Evolutionary conservation across 1,140 invertebrate genomes (phyloP).

Genomic region (Zaprionus ornatus): DNA sequence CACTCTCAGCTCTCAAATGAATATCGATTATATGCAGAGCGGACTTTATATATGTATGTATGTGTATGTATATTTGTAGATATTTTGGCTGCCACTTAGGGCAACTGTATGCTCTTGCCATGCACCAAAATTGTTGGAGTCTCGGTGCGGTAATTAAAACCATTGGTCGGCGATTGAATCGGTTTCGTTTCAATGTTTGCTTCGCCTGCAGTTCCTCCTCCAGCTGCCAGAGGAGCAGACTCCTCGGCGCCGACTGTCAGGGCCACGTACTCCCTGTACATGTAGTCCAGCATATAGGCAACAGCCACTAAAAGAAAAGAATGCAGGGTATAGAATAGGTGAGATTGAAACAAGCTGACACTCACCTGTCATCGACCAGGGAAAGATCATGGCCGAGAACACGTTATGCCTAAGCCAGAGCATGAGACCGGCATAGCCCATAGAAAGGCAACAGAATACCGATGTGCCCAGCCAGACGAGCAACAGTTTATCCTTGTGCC

Average conservation of each 20-base stretch:
- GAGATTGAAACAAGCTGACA: too few relatives aligned
- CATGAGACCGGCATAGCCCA: constrained; percentile 5
- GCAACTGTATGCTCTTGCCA: constrained; percentile 9
- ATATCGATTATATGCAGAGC: background rate
- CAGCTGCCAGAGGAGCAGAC: background rate
- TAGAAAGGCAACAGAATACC: background rate
- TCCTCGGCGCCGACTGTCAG: background rate
- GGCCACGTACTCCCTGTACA: background rate
- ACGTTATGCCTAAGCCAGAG: background rate
- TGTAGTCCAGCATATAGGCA: background rate
- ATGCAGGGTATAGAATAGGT: background rate
- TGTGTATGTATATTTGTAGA: background rate
- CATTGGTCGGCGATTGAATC: background rate
- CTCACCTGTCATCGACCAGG: constrained; percentile 15
- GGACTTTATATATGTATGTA: background rate
- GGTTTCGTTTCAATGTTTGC: background rate
- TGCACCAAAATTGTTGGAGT: constrained; percentile 13
- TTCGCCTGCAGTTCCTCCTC: background rate
- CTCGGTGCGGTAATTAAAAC: background rate
- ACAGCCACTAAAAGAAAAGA: background rate
- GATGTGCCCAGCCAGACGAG: constrained; percentile 20
- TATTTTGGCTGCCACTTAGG: background rate
- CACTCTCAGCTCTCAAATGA: background rate
- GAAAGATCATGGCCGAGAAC: background rate
- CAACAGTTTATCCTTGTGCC: constrained; percentile 17